Evolutionary conservation across 2,797 vertebrate species (phyloP).

Genomic region (Sparus aurata): DNA sequence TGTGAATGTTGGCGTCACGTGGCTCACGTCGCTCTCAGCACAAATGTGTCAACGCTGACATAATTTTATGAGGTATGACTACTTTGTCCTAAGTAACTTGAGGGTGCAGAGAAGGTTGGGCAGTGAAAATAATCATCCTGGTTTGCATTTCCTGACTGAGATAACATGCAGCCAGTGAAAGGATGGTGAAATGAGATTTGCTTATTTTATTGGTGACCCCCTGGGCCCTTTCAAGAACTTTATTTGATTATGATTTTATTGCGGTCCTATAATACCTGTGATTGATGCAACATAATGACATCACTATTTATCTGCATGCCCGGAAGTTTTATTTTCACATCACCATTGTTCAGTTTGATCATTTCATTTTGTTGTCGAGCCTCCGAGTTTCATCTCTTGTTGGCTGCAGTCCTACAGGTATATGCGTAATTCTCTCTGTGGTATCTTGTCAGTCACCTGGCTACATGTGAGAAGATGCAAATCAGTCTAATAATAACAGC

Average conservation of each 20-base stretch:
- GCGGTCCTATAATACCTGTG: constrained; percentile 38
- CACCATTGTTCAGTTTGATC: constrained; percentile 13
- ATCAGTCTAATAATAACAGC: constrained; percentile 20
- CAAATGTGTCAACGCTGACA: neutral
- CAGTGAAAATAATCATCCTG: constrained; percentile 36
- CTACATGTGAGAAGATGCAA: constrained; percentile 18
- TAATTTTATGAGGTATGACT: neutral
- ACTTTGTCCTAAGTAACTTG: neutral
- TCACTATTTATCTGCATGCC: constrained; percentile 25
- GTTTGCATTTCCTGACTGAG: constrained; percentile 36
- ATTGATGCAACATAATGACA: constrained; percentile 45
- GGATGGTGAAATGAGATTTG: constrained; percentile 52
- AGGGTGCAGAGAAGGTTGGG: constrained; percentile 2
- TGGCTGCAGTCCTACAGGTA: neutral
- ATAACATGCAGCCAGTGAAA: constrained; percentile 33
- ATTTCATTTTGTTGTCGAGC: constrained; percentile 1
- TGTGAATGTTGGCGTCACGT: neutral
- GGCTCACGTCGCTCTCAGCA: neutral
- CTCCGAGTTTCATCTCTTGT: constrained; percentile 9
- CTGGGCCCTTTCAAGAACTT: constrained; percentile 28
- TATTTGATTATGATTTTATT: constrained; percentile 59
- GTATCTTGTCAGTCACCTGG: constrained; percentile 12
- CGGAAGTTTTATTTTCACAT: constrained; percentile 34
- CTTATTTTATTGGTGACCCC: constrained; percentile 47
- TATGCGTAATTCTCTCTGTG: constrained; percentile 12